phyloP scores from a whole-genome alignment of 2,113 vertebrate species.

The Phodopus roborovskii region DNA sequence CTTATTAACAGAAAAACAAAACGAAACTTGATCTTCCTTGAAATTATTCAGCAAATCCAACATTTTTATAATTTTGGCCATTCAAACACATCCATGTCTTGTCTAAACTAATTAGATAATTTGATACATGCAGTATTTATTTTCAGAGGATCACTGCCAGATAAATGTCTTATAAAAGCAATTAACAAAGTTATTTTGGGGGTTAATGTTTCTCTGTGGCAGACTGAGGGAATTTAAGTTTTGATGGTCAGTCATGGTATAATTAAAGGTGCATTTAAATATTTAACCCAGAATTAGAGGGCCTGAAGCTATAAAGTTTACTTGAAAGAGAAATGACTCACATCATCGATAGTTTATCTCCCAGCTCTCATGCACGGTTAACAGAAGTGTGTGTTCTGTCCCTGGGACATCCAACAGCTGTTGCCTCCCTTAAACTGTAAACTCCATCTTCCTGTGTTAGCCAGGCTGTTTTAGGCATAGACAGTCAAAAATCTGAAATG shows the following conservation, averaged over 20 bases:
- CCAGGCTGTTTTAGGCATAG: neutral
- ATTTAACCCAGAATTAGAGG: constrained; percentile 63
- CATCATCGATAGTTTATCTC: constrained; percentile 49
- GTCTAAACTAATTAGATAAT: constrained; percentile 63
- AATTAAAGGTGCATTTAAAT: constrained; percentile 74
- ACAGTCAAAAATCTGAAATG: constrained; percentile 12
- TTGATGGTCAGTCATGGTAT: constrained; percentile 3
- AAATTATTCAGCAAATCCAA: constrained; percentile 38
- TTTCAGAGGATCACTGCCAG: constrained; percentile 54
- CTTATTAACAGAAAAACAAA: constrained; percentile 50
- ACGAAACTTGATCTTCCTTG: neutral
- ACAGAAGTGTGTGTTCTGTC: constrained; percentile 61
- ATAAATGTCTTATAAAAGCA: constrained; percentile 34
- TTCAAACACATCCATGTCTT: constrained; percentile 45
- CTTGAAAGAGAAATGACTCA: constrained; percentile 71
- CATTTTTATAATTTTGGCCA: constrained; percentile 41
- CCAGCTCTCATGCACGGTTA: neutral
- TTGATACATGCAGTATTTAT: constrained; percentile 61
- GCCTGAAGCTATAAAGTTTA: constrained; percentile 53
- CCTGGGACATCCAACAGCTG: constrained; percentile 61
- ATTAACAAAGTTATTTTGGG: constrained; percentile 61
- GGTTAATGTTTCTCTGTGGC: constrained; percentile 51
- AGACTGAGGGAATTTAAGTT: constrained; percentile 40
- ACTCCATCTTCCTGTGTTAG: constrained; percentile 72
- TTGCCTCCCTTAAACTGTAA: constrained; percentile 56